Conservation (phyloP, 2,797 vertebrate species). For the Pangasius mekongensis region DNA sequence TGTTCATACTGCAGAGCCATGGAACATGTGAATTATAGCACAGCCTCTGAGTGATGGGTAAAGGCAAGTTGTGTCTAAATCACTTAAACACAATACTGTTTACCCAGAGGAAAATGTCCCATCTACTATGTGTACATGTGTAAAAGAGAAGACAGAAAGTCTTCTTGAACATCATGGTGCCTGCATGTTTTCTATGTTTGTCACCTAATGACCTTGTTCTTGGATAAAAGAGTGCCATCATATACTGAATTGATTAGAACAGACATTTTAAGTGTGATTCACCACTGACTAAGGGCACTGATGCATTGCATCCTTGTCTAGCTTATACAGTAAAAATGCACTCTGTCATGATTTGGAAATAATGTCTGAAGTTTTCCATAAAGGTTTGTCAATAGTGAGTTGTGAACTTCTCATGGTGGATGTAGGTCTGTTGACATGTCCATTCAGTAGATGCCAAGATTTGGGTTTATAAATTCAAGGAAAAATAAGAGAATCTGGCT, state of each 20-base stretch:
- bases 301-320: constrained; percentile 36
- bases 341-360: constrained; percentile 52
- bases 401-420: constrained; percentile 36
- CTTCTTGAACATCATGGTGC: not conserved
- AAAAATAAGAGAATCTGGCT: constrained; percentile 58
- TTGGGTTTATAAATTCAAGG: constrained; percentile 58
- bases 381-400: constrained; percentile 27
- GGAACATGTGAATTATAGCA: constrained; percentile 21
- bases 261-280: constrained; percentile 49
- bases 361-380: constrained; percentile 39
- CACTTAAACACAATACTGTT: constrained; percentile 16
- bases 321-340: constrained; percentile 37
- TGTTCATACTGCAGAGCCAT: constrained; percentile 1
- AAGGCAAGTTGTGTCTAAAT: constrained; percentile 39
- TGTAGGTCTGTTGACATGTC: constrained; percentile 45
- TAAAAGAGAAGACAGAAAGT: constrained; percentile 19
- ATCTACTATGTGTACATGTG: not conserved
- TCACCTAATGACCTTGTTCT: constrained; percentile 21
- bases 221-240: constrained; percentile 16
- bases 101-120: not conserved
- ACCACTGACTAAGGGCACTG: constrained; percentile 41
- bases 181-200: constrained; percentile 17
- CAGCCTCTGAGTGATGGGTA: constrained; percentile 50
- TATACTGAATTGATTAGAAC: constrained; percentile 43
- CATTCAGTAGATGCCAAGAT: constrained; percentile 59